phyloP scores from a whole-genome alignment of 2,113 vertebrate genomes.

The Percopsis transmontana region DNA sequence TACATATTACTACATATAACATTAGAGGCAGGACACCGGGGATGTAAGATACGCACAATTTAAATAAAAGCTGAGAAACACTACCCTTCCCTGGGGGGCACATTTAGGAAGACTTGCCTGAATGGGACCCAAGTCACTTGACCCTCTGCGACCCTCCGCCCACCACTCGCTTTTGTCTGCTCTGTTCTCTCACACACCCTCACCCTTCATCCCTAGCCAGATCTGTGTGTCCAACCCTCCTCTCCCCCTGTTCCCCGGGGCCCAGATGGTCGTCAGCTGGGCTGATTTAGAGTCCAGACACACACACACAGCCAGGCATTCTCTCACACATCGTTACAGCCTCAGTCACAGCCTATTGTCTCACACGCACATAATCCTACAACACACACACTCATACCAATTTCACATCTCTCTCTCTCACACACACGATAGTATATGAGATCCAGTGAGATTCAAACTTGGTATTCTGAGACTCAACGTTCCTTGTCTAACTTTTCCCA shows the following conservation, averaged over 20 bases:
- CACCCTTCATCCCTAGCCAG: conserved; percentile 32
- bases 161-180: conserved; percentile 45
- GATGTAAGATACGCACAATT: too few relatives aligned
- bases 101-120: too few relatives aligned
- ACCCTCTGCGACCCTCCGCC: conserved; percentile 16
- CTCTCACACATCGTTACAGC: conserved; percentile 22
- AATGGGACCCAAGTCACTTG: conserved; percentile 22
- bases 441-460: too few relatives aligned
- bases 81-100: too few relatives aligned
- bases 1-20: too few relatives aligned
- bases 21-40: too few relatives aligned
- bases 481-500: too few relatives aligned
- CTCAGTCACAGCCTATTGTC: not conserved
- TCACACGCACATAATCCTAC: too few relatives aligned
- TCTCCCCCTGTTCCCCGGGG: conserved; percentile 31
- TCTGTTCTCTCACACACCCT: conserved; percentile 27
- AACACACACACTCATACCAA: conserved; percentile 14
- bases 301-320: conserved; percentile 41
- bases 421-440: too few relatives aligned
- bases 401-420: not conserved
- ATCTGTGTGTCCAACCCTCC: conserved; percentile 40
- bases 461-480: too few relatives aligned
- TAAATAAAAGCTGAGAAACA: too few relatives aligned
- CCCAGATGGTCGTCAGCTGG: conserved; percentile 67
- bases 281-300: conserved; percentile 43